These are phyloP conservation scores for Aleiodes alternator DNA, from an alignment of 2,888 invertebrate genomes.

Conservation along the genomic window DNA sequence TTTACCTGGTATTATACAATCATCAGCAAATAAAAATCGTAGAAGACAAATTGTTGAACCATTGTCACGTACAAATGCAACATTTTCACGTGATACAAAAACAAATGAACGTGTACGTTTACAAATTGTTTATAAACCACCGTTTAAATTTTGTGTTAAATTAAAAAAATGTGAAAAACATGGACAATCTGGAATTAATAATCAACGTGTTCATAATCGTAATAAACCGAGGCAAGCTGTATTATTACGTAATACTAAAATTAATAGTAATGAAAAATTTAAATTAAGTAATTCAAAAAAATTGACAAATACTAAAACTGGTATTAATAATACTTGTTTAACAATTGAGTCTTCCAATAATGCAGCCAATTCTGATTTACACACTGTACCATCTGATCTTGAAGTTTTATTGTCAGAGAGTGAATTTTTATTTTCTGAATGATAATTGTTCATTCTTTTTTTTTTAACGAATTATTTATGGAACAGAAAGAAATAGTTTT, in stretches of 20 bases:
- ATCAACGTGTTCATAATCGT: slow-evolving; percentile 51
- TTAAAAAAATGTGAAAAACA: slow-evolving; percentile 84
- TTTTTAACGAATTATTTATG: slow-evolving; percentile 29
- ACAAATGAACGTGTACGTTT: slow-evolving; percentile 78
- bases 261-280: slow-evolving; percentile 65
- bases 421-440: slow-evolving; percentile 73
- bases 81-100: slow-evolving; percentile 79
- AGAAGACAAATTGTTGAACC: slow-evolving; percentile 61
- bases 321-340: slow-evolving; percentile 35
- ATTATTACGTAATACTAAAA: slow-evolving; percentile 73
- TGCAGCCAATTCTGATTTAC: slow-evolving; percentile 78
- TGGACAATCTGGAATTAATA: slow-evolving; percentile 77
- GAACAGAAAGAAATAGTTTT: no score
- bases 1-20: no score
- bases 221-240: slow-evolving; percentile 72
- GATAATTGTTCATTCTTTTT: slow-evolving; percentile 46
- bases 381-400: slow-evolving; percentile 80
- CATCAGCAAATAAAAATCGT: no score
- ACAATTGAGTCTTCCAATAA: slow-evolving; percentile 55
- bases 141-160: slow-evolving; percentile 90
- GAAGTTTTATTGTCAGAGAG: slow-evolving; percentile 80
- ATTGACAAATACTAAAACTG: slow-evolving; percentile 39
- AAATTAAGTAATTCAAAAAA: slow-evolving; percentile 59
- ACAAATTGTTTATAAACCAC: slow-evolving; percentile 91
- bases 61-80: slow-evolving; percentile 84